phyloP scores from a whole-genome alignment of 2,113 vertebrate genomes.

The Centropus unirufus region DNA sequence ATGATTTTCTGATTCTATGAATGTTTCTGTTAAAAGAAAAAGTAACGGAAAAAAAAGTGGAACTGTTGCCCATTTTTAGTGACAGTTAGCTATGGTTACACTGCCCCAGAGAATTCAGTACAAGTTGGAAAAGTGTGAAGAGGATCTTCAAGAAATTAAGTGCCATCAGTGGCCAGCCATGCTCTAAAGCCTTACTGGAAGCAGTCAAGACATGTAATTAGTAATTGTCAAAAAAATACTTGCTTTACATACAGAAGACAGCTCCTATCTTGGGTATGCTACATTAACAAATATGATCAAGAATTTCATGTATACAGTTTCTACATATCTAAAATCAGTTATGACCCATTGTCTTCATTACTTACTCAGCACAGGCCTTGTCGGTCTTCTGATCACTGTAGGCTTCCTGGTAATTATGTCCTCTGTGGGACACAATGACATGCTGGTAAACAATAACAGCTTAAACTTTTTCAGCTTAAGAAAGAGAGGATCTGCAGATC shows the following conservation, averaged over 20 bases:
- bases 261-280: not conserved
- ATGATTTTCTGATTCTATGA: not conserved
- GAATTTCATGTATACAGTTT: not conserved
- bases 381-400: constrained; percentile 49
- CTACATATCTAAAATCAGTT: not conserved
- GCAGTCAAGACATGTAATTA: not conserved
- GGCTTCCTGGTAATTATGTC: constrained; percentile 63
- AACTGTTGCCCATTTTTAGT: not conserved
- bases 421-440: constrained; percentile 5
- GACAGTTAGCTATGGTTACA: not conserved
- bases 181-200: not conserved
- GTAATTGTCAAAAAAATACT: not conserved
- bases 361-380: constrained; percentile 63
- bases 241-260: not conserved
- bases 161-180: not conserved
- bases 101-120: not conserved
- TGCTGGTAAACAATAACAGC: not conserved
- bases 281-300: not conserved
- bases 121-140: not conserved
- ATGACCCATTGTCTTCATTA: not conserved
- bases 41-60: not conserved
- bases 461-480: not conserved
- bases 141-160: not conserved
- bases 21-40: not conserved
- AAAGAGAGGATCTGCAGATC: not conserved